Evolutionary conservation across 2,888 invertebrate genomes (phyloP).

Genomic region (Limnephilus rhombicus): DNA sequence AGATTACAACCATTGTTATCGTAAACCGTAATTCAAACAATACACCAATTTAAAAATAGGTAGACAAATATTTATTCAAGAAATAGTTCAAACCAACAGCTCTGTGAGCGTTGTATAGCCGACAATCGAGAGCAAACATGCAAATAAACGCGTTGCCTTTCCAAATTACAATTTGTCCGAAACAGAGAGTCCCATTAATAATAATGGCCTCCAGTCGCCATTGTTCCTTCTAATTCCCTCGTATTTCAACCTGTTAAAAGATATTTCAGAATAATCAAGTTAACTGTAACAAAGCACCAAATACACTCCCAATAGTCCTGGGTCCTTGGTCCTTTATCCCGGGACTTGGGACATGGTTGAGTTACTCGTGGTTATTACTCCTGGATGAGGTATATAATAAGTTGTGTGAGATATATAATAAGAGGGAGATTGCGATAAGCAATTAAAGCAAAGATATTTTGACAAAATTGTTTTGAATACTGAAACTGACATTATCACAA

Average conservation of each 20-base stretch:
- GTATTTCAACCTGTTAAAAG: neutral
- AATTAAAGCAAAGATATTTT: neutral
- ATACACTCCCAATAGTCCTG: constrained; percentile 10
- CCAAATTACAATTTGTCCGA: neutral
- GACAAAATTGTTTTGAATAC: neutral
- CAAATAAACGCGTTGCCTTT: neutral
- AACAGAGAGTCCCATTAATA: neutral
- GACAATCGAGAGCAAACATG: neutral
- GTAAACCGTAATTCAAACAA: neutral
- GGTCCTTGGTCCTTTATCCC: neutral
- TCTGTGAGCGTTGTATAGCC: neutral
- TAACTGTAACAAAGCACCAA: constrained; percentile 2
- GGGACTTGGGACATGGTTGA: neutral
- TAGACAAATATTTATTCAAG: neutral
- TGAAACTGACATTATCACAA: neutral
- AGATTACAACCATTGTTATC: neutral
- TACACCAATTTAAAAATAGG: neutral
- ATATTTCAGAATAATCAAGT: constrained; percentile 17
- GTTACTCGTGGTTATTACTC: neutral
- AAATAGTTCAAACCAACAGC: neutral
- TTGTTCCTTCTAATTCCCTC: constrained; percentile 13
- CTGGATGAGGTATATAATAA: neutral
- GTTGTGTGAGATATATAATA: neutral
- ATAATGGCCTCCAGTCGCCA: neutral
- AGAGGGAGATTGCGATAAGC: neutral